Evolutionary conservation across 2,113 vertebrate genomes (phyloP).

Genomic region (Eublepharis macularius): DNA sequence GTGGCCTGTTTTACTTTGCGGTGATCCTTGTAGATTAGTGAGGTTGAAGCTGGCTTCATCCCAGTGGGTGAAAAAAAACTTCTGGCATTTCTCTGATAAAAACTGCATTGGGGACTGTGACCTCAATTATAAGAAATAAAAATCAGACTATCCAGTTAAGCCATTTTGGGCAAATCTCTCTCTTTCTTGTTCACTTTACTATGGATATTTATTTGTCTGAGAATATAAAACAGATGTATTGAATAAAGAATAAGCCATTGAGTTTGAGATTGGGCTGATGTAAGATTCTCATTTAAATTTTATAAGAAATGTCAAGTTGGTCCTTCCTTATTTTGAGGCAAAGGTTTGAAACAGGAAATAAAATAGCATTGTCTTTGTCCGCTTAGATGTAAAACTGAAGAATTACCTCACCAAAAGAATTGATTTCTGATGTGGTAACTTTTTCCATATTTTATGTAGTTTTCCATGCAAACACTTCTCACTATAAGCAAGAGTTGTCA

Average conservation of each 20-base stretch:
- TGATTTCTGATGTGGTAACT: too few relatives aligned
- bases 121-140: constrained; percentile 52
- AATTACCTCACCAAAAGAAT: not conserved
- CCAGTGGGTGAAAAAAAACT: constrained; percentile 42
- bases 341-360: not conserved
- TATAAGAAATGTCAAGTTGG: constrained; percentile 51
- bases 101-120: constrained; percentile 44
- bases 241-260: not conserved
- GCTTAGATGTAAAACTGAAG: not conserved
- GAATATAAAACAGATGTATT: constrained; percentile 49
- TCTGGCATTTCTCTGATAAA: constrained; percentile 41
- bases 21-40: constrained; percentile 25
- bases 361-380: not conserved
- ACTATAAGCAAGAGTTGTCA: not conserved
- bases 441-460: too few relatives aligned
- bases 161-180: constrained; percentile 51
- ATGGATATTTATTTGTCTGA: constrained; percentile 45
- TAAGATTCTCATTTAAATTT: constrained; percentile 47
- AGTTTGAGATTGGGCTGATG: constrained; percentile 40
- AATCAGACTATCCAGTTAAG: constrained; percentile 38
- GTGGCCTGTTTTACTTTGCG: constrained; percentile 30
- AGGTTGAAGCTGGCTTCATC: constrained; percentile 46
- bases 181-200: constrained; percentile 52
- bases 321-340: not conserved
- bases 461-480: not conserved